Conservation (phyloP, 2,888 invertebrate genomes). For the Lamproptera curius region DNA sequence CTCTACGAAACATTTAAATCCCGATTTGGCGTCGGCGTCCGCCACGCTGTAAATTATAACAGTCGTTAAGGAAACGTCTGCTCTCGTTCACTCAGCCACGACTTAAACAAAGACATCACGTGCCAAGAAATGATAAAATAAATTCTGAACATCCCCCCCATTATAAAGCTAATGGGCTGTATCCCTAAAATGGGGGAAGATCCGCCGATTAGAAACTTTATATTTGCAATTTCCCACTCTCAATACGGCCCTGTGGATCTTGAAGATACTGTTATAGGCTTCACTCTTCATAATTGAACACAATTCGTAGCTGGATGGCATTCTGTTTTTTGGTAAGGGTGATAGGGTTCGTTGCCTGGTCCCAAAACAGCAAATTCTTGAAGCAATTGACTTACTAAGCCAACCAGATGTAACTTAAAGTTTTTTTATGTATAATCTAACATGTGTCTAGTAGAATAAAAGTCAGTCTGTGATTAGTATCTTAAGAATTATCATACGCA, state of each 20-base stretch:
- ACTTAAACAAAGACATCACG: constrained; percentile 70
- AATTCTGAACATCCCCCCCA: constrained; percentile 72
- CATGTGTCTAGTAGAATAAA: no score
- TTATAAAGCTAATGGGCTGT: constrained; percentile 75
- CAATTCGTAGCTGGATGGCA: no score
- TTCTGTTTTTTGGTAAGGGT: no score
- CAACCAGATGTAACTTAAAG: no score
- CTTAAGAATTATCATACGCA: no score
- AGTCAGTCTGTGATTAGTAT: no score
- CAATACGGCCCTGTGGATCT: constrained; percentile 43
- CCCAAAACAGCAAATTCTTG: no score
- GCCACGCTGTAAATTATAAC: constrained; percentile 20
- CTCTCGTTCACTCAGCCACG: constrained; percentile 31
- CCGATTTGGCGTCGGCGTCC: constrained; percentile 9
- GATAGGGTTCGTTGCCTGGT: no score
- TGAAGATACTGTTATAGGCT: constrained; percentile 39
- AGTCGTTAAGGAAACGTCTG: constrained; percentile 23
- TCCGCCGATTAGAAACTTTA: constrained; percentile 78
- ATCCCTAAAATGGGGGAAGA: constrained; percentile 72
- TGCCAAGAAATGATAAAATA: constrained; percentile 76
- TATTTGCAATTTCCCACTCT: constrained; percentile 71
- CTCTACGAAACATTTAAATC: constrained; percentile 3
- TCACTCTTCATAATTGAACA: constrained; percentile 22
- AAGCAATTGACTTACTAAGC: no score
- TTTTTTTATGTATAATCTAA: no score